A percentile compares a stretch with the other conserved stretches of the same genome.
Evolutionary conservation across 2,113 vertebrate genomes (phyloP).

Genomic region (Fregata magnificens): DNA sequence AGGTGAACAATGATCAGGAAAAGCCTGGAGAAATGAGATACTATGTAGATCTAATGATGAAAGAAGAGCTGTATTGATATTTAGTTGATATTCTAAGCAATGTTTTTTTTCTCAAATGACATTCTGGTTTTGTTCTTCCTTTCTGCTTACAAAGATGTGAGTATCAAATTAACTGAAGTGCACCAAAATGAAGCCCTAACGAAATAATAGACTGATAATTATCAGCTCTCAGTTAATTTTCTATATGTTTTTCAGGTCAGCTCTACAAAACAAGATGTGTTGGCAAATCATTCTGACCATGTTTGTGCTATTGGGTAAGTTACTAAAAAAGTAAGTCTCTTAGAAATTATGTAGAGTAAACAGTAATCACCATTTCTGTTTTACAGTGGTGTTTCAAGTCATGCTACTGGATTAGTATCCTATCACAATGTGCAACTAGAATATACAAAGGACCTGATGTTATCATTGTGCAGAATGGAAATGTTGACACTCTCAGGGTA

Average conservation of each 20-base stretch:
- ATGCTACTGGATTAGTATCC: neutral
- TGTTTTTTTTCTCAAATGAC: neutral
- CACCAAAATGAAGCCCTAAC: neutral
- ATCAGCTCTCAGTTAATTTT: neutral
- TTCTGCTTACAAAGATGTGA: neutral
- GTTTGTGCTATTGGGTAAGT: conserved; percentile 70
- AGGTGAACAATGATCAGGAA: neutral
- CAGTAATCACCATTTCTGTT: neutral
- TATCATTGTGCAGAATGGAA: neutral
- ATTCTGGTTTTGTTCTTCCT: neutral
- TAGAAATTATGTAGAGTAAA: neutral
- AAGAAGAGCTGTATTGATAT: neutral
- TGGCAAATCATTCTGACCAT: conserved; percentile 12
- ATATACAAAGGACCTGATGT: neutral
- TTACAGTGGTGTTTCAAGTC: neutral
- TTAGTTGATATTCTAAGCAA: neutral
- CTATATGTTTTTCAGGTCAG: conserved; percentile 33
- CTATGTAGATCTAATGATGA: neutral
- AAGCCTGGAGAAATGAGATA: neutral
- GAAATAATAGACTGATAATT: neutral
- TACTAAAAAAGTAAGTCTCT: neutral
- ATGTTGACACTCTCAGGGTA: neutral
- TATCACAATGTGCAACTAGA: neutral
- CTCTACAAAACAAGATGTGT: conserved; percentile 62
- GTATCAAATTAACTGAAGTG: neutral